These are phyloP conservation scores for Drosophila nigromelanica DNA, from an alignment of 1,140 invertebrate species.

Conservation along the genomic window DNA sequence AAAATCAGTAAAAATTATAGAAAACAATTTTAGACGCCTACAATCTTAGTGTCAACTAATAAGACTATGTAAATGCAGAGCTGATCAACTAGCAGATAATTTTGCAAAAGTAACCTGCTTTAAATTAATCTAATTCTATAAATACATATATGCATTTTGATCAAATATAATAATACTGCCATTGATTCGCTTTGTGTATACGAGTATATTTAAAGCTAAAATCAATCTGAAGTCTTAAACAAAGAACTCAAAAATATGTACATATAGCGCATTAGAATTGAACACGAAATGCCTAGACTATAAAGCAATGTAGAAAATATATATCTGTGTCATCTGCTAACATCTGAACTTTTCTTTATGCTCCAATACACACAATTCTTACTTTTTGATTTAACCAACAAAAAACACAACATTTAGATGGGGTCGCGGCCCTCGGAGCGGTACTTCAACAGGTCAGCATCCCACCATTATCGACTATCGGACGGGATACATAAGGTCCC, in stretches of 20 bases:
- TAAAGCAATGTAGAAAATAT: conserved; percentile 29
- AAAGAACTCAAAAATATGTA: conserved; percentile 56
- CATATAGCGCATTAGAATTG: conserved; percentile 65
- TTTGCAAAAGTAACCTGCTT: not conserved
- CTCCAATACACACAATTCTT: conserved; percentile 16
- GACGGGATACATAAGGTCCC: conserved; percentile 95
- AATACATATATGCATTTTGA: not conserved
- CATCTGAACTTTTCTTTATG: conserved; percentile 45
- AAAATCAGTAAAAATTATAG: conserved; percentile 69
- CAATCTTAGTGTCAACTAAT: conserved; percentile 43
- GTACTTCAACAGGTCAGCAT: conserved; percentile 84
- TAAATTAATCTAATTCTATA: not conserved
- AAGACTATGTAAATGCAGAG: conserved; percentile 43
- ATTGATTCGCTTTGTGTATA: conserved; percentile 21
- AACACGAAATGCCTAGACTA: conserved; percentile 60
- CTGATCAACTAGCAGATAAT: conserved; percentile 23
- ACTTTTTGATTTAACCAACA: not conserved
- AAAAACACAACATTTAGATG: conserved; percentile 62
- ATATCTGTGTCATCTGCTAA: conserved; percentile 45
- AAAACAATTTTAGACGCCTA: conserved; percentile 61
- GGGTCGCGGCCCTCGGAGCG: conserved; percentile 84
- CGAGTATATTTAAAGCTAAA: conserved; percentile 21
- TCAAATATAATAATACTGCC: not conserved
- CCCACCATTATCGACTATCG: conserved; percentile 88
- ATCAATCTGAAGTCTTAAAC: conserved; percentile 12